Evolutionary conservation across 2,888 invertebrate genomes (phyloP).

Genomic region (Chrysina gloriosa): DNA sequence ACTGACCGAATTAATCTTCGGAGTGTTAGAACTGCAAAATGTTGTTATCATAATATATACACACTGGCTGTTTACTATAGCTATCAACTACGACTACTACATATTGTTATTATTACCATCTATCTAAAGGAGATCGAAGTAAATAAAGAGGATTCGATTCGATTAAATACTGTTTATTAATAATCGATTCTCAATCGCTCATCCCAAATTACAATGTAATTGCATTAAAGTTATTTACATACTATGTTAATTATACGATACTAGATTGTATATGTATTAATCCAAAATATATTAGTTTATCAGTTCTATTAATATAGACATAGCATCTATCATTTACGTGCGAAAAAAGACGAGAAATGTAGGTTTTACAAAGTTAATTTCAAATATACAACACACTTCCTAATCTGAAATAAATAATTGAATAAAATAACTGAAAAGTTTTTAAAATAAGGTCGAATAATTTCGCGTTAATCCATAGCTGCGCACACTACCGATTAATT

Average conservation of each 20-base stretch:
- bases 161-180: conserved; percentile 14
- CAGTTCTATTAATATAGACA: conserved; percentile 14
- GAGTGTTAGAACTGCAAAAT: too few relatives aligned
- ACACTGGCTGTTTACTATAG: background rate
- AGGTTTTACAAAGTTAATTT: too few relatives aligned
- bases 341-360: too few relatives aligned
- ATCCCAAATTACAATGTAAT: background rate
- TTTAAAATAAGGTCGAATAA: too few relatives aligned
- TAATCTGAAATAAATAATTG: too few relatives aligned
- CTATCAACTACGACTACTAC: background rate
- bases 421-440: too few relatives aligned
- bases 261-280: conserved; percentile 8
- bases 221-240: conserved; percentile 11
- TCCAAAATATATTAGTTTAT: background rate
- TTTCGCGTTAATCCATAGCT: background rate
- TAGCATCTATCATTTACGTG: background rate
- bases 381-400: too few relatives aligned
- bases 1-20: background rate
- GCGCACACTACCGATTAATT: background rate
- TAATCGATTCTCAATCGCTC: background rate
- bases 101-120: background rate
- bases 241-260: background rate
- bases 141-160: background rate
- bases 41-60: too few relatives aligned
- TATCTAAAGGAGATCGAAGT: background rate